A percentile compares a stretch with the other conserved stretches of the same genome.
Conservation (phyloP, 2,888 invertebrate genomes). For the Eristalis intricaria region DNA sequence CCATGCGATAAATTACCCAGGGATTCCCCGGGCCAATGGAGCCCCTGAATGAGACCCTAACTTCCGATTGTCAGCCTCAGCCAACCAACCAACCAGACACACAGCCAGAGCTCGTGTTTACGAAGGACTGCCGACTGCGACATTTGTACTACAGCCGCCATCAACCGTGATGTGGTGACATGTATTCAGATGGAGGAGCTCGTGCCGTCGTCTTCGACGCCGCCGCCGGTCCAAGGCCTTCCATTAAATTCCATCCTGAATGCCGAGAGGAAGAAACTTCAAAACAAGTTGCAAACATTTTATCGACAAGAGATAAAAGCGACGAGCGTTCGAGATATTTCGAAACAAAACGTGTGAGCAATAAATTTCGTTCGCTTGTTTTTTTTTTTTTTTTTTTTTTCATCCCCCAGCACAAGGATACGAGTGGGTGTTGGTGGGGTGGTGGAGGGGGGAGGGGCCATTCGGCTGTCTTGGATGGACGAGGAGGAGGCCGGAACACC, state of each 20-base stretch:
- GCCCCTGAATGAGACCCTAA: conserved; percentile 3
- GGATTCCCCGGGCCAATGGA: conserved; percentile 1
- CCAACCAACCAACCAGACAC: neutral
- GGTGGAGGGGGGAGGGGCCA: neutral
- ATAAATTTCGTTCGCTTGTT: conserved; percentile 24
- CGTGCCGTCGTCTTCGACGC: neutral
- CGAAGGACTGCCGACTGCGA: conserved; percentile 1
- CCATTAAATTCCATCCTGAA: conserved; percentile 42
- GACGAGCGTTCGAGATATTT: conserved; percentile 4
- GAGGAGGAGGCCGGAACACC: neutral
- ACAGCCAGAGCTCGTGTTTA: neutral
- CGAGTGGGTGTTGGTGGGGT: neutral
- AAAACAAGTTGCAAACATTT: conserved; percentile 44
- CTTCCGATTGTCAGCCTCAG: conserved; percentile 11
- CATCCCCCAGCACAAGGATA: neutral
- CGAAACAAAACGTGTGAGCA: conserved; percentile 29
- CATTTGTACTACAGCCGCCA: neutral
- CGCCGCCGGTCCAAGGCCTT: neutral
- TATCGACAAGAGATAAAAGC: conserved; percentile 10
- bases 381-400: too few relatives aligned
- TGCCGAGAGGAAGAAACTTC: conserved; percentile 20
- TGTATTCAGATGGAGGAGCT: conserved; percentile 5
- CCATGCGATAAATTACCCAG: conserved; percentile 21
- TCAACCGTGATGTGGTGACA: conserved; percentile 3
- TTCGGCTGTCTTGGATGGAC: neutral